Evolutionary conservation across 2,113 vertebrate species (phyloP), one percentile per base, ranked within the genome.

Genomic region (Bufo bufo): DNA sequence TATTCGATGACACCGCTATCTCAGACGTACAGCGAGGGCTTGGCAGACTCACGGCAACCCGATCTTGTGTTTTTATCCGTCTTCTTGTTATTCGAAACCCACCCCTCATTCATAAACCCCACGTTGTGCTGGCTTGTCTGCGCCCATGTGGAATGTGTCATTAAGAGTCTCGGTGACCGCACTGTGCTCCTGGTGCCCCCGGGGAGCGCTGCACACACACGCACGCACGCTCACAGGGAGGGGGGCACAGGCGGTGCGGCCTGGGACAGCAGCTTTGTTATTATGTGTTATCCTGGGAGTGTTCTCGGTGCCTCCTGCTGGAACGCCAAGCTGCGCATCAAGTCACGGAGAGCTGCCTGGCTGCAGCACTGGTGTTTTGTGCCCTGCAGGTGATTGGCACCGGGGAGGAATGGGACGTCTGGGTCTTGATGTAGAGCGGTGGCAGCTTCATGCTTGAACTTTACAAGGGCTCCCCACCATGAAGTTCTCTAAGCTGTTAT

Each of bases 61-160:
- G 84, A 85, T 85, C 78, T 56, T 13, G 80, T 82, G 59, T 82
- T 65, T 82, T 65, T 82, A 82, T 82, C 61, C 56, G 61, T 49
- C 43, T 43, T 12, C 33, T 87, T 69, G 59, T n/a, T 63, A 56
- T 87, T 7, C 63, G 86, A 87, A 87, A 74, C 52, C 86, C 79
- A 61, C 54, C 79, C 79, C 50, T 75, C 77, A 87, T 87, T 82
- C 86, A 87, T 87, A 72, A 87, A 69, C 45, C 66, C 78, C 77
- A 6, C 69, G n/a, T 69, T 81, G 77, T 87, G 79, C 54, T 61
- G 86, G 86, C 86, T n/a, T 87, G 86, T 87, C 86, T 82, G 69
- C 49, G 23, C 85, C 86, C 79, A 47, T 58, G 33, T 75, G 86
- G 77, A 82, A 87, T 87, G 79, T 87, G 86, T 87, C 86, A 87